Evolutionary conservation across 2,113 vertebrate species (phyloP).

Genomic region (Accipiter virgatus): DNA sequence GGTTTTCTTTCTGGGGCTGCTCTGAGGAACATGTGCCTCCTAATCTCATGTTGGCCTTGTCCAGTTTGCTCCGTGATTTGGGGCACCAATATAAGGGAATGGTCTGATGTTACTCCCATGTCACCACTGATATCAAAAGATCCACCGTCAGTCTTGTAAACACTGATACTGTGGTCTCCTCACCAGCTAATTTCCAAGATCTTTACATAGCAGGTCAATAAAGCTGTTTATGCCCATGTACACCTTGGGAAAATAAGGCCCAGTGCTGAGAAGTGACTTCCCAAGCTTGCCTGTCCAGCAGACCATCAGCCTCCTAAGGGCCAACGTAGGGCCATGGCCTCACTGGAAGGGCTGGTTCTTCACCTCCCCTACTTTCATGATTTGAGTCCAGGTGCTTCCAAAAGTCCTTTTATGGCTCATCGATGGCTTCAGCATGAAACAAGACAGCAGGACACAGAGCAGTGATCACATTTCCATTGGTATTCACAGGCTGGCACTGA

Average conservation of each 20-base stretch:
- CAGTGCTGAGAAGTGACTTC: not conserved
- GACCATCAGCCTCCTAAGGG: not conserved
- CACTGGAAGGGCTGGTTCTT: not conserved
- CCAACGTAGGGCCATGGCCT: too few species aligned
- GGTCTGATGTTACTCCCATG: not conserved
- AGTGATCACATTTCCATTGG: not conserved
- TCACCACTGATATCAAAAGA: not conserved
- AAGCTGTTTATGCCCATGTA: not conserved
- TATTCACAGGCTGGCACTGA: not conserved
- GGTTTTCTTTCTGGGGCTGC: not conserved
- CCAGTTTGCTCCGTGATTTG: not conserved
- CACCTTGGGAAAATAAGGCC: not conserved
- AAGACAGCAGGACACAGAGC: rapidly evolving
- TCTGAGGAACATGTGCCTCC: not conserved
- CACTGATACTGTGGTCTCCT: not conserved
- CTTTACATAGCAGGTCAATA: not conserved
- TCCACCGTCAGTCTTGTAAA: not conserved
- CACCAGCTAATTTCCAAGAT: not conserved
- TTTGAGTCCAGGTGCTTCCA: not conserved
- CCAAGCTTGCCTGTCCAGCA: not conserved
- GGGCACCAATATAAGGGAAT: not conserved
- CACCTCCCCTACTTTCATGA: not conserved
- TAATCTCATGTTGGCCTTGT: not conserved
- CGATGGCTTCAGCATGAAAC: rapidly evolving
- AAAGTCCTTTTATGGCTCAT: not conserved